Percentiles rank a stretch among this genome's conserved stretches.
phyloP scores from a whole-genome alignment of 1,140 invertebrate genomes.

The Bombus waltoni region DNA sequence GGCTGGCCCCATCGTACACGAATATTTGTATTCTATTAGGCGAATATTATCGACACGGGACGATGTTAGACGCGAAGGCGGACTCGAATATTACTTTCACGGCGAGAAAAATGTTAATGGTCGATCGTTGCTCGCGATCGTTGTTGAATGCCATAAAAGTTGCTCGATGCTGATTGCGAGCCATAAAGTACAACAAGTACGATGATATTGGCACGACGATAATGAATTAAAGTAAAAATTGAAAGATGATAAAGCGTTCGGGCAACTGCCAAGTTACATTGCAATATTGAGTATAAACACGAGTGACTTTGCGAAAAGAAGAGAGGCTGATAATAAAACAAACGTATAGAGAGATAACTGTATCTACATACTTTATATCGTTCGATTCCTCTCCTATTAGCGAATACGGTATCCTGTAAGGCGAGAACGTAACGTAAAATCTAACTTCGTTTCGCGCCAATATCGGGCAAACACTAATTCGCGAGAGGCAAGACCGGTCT shows the following conservation, averaged over 20 bases:
- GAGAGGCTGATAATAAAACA: not conserved
- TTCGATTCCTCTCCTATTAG: not conserved
- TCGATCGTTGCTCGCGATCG: not conserved
- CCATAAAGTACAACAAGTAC: no score
- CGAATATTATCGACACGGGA: no score
- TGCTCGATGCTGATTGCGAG: not conserved
- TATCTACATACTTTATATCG: not conserved
- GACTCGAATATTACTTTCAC: not conserved
- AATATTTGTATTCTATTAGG: no score
- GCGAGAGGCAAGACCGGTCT: no score
- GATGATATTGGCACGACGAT: not conserved
- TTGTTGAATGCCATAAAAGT: no score
- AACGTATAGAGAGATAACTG: not conserved
- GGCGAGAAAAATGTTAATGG: not conserved
- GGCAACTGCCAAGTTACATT: not conserved
- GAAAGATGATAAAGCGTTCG: not conserved
- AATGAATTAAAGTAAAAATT: not conserved
- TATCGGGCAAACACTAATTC: no score
- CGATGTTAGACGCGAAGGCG: no score
- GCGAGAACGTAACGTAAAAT: not conserved
- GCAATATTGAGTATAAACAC: not conserved
- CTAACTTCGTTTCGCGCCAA: not conserved
- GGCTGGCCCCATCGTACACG: no score
- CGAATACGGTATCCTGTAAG: not conserved
- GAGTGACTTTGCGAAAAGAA: not conserved